phyloP scores from a whole-genome alignment of 2,888 invertebrate species.

The Apomyelois bistriatella region DNA sequence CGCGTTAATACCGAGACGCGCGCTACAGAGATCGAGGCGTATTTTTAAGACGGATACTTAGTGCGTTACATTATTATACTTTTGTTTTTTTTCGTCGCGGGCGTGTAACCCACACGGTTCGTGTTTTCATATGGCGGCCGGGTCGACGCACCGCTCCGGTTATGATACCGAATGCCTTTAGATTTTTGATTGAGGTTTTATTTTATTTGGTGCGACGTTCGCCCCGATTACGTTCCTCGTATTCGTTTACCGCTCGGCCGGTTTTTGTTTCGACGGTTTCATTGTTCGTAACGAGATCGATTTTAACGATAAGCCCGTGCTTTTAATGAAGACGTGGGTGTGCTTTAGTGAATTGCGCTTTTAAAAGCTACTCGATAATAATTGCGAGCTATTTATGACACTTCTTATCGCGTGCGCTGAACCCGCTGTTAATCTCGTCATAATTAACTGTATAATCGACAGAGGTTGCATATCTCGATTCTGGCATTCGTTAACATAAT shows the following conservation, averaged over 20 bases:
- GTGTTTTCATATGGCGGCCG: conserved; percentile 62
- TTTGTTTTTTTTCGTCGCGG: conserved; percentile 64
- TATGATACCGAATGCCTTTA: conserved; percentile 74
- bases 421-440: neutral
- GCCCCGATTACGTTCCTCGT: conserved; percentile 73
- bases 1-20: conserved; percentile 67
- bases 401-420: neutral
- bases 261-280: conserved; percentile 74
- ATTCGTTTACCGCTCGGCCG: conserved; percentile 68
- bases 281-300: conserved; percentile 77
- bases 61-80: conserved; percentile 76
- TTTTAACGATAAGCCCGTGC: conserved; percentile 63
- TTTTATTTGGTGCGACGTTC: conserved; percentile 72
- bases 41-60: conserved; percentile 78
- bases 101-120: conserved; percentile 67
- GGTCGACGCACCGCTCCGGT: conserved; percentile 73
- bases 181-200: conserved; percentile 78
- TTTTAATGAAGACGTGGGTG: conserved; percentile 77
- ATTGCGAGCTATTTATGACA: conserved; percentile 8
- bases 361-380: conserved; percentile 17
- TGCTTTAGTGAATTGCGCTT: conserved; percentile 44
- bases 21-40: conserved; percentile 69
- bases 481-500: conserved; percentile 36
- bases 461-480: conserved; percentile 29
- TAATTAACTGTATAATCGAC: conserved; percentile 15